Evolutionary conservation across 2,797 vertebrate species (phyloP).

Genomic region (Crocidura indochinensis): DNA sequence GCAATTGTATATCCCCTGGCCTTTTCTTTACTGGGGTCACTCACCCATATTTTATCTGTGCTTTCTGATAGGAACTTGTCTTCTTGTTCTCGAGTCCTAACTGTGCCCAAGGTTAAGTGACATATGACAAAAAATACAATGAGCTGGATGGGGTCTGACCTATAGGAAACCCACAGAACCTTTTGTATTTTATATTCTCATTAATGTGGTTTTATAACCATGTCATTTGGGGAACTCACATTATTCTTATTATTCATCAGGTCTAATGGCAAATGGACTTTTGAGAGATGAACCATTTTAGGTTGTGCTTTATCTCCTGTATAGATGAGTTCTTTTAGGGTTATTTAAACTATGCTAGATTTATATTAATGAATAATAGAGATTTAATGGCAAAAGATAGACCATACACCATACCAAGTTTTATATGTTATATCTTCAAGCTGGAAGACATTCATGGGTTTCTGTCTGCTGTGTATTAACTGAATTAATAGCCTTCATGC

Average conservation of each 20-base stretch:
- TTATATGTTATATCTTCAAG: constrained; percentile 20
- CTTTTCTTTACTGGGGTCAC: constrained; percentile 4
- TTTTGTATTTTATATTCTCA: constrained; percentile 10
- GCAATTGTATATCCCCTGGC: neutral
- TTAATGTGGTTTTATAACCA: neutral
- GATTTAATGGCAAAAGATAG: neutral
- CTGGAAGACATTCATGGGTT: constrained; percentile 1
- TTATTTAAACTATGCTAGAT: neutral
- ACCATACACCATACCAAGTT: neutral
- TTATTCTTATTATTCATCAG: neutral
- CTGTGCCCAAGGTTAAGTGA: neutral
- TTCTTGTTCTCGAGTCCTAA: neutral
- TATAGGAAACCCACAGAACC: accelerated
- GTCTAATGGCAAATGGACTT: neutral
- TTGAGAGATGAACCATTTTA: neutral
- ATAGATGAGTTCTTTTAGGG: neutral
- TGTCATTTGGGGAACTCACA: too few species aligned
- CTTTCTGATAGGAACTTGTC: neutral
- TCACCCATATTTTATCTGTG: neutral
- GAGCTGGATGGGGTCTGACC: neutral
- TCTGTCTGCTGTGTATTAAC: constrained; percentile 9
- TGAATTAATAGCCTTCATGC: constrained; percentile 28
- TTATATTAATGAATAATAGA: constrained; percentile 17
- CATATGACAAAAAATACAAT: neutral
- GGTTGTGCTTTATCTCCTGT: neutral